A percentile compares a stretch with the other conserved stretches of the same genome.
Evolutionary conservation across 2,113 vertebrate species (phyloP).

Genomic region (Ceyx margarethae): DNA sequence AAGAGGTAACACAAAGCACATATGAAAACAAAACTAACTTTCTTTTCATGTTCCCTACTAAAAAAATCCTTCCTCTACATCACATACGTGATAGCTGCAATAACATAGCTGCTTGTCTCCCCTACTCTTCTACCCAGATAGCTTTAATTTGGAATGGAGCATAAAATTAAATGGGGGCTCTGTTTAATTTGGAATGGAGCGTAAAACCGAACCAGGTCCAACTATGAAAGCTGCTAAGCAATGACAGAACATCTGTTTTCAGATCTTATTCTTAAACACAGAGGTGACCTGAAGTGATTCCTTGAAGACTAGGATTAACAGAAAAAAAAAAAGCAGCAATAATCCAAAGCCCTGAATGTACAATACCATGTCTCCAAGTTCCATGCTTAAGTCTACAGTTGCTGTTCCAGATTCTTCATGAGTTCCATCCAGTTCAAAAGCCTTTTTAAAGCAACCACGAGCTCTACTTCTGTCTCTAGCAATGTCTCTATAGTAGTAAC

Average conservation of each 20-base stretch:
- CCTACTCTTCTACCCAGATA: background rate
- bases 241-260: background rate
- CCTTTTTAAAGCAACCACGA: constrained; percentile 92
- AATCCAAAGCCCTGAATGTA: background rate
- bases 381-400: constrained; percentile 88
- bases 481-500: constrained; percentile 89
- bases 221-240: background rate
- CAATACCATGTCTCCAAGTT: constrained; percentile 88
- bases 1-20: background rate
- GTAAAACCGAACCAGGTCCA: background rate
- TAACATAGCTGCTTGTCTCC: background rate
- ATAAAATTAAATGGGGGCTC: background rate
- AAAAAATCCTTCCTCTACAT: background rate
- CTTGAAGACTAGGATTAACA: background rate
- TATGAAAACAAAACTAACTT: background rate
- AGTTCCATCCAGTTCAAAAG: constrained; percentile 86
- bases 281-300: background rate
- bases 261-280: background rate
- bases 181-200: background rate
- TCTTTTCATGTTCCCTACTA: background rate
- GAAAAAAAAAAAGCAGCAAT: background rate
- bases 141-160: background rate
- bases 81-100: background rate
- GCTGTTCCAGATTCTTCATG: constrained; percentile 89
- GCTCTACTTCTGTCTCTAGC: constrained; percentile 85